Conservation (phyloP, 1,140 invertebrate species). For the Drosophila melanica region DNA sequence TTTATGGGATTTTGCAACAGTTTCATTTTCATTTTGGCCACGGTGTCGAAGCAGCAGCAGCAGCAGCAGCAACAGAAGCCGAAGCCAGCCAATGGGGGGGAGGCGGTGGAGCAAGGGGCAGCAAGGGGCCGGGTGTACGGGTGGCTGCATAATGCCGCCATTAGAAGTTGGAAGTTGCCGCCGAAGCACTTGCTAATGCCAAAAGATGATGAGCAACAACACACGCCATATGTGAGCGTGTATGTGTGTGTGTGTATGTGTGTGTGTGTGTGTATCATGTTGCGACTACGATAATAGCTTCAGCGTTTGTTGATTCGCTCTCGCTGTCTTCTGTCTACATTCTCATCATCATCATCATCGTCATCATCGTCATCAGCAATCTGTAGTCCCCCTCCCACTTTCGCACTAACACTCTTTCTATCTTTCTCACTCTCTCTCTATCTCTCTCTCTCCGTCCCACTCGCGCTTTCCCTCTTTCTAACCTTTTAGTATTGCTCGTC, state of each 20-base stretch:
- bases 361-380: conserved; percentile 19
- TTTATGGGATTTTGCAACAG: conserved; percentile 81
- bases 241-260: conserved; percentile 10
- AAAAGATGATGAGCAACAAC: conserved; percentile 91
- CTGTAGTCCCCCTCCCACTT: not conserved
- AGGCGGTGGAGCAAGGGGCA: too few species aligned
- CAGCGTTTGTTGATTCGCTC: conserved; percentile 89
- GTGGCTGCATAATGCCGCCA: conserved; percentile 71
- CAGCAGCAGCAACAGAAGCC: conserved; percentile 6
- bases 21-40: conserved; percentile 77
- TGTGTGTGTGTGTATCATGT: conserved; percentile 89
- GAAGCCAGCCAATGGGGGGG: not conserved
- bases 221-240: conserved; percentile 36
- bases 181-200: conserved; percentile 88
- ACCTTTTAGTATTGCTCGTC: conserved; percentile 88
- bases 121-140: not conserved
- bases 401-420: not conserved
- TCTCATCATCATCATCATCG: conserved; percentile 96
- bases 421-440: conserved; percentile 86
- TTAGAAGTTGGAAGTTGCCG: conserved; percentile 80
- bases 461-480: conserved; percentile 93
- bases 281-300: conserved; percentile 92
- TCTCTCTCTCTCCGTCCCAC: conserved; percentile 89
- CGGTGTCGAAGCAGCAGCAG: too few species aligned
- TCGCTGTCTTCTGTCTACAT: conserved; percentile 95